Conservation (phyloP, 1,140 invertebrate species). For the Leptoteleia sp. region DNA sequence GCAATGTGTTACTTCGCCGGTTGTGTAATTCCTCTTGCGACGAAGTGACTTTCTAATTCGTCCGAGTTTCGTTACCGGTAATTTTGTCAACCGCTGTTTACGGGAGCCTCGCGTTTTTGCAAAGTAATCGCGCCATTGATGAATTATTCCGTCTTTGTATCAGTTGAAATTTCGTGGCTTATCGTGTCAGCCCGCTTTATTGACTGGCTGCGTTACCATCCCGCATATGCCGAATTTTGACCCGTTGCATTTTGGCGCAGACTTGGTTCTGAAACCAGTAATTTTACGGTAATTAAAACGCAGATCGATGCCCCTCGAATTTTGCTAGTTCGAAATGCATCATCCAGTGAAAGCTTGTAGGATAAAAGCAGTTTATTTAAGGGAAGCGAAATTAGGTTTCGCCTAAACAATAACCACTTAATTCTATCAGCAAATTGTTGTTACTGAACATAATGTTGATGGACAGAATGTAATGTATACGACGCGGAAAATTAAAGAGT, state of each 20-base stretch:
- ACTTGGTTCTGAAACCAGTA: not conserved
- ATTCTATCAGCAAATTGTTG: too few species aligned
- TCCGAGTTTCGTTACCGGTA: slow-evolving; percentile 22
- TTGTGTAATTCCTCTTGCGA: slow-evolving; percentile 18
- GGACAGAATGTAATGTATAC: too few species aligned
- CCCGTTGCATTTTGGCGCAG: slow-evolving; percentile 10
- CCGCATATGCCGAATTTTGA: slow-evolving; percentile 24
- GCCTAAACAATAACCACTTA: too few species aligned
- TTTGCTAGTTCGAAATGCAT: too few species aligned
- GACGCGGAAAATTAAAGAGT: too few species aligned
- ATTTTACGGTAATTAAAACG: not conserved
- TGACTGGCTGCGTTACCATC: slow-evolving; percentile 30
- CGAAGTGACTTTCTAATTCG: slow-evolving; percentile 14
- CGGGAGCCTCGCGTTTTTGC: slow-evolving; percentile 9
- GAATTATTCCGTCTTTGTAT: slow-evolving; percentile 24
- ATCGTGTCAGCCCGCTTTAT: slow-evolving; percentile 17
- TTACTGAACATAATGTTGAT: too few species aligned
- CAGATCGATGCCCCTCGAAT: not conserved
- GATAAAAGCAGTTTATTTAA: too few species aligned
- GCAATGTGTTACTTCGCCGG: slow-evolving; percentile 17
- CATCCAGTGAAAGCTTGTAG: too few species aligned
- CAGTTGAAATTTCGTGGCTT: slow-evolving; percentile 34
- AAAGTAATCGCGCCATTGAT: slow-evolving; percentile 31
- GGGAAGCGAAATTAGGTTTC: too few species aligned
- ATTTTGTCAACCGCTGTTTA: slow-evolving; percentile 32